Evolutionary conservation across 1,140 invertebrate species (phyloP).

Genomic region (Heterodera schachtii): DNA sequence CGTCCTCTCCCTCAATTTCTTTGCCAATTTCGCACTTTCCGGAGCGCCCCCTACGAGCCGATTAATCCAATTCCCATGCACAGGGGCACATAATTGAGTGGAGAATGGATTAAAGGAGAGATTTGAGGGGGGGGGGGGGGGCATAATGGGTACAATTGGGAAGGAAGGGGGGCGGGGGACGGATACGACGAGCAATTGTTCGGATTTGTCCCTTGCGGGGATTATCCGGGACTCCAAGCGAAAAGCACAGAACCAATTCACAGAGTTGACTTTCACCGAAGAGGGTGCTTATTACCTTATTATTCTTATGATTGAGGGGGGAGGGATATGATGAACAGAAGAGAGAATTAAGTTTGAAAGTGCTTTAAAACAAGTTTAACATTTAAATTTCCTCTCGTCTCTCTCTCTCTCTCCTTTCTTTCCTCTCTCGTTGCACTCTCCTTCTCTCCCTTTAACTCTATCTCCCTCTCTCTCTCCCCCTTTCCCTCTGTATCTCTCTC

Average conservation of each 20-base stretch:
- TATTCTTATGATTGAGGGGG: not conserved
- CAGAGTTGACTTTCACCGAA: not conserved
- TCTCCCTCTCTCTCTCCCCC: no score
- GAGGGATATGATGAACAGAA: not conserved
- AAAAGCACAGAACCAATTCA: not conserved
- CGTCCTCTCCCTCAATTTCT: not conserved
- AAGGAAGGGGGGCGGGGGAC: not conserved
- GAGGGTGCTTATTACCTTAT: not conserved
- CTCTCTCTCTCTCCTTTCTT: no score
- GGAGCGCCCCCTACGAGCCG: not conserved
- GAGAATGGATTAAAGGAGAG: not conserved
- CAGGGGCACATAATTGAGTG: conserved; percentile 6
- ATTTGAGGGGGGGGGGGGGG: not conserved
- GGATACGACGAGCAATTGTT: not conserved
- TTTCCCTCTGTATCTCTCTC: no score
- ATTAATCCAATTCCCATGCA: conserved; percentile 21
- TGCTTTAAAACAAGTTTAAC: no score
- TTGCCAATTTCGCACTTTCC: conserved; percentile 1
- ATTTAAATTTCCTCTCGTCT: no score
- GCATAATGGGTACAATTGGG: not conserved
- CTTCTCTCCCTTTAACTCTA: no score
- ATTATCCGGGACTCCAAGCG: not conserved
- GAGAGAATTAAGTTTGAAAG: no score
- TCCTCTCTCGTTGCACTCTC: no score
- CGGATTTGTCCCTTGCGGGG: not conserved